Evolutionary conservation across 2,797 vertebrate genomes (phyloP), one percentile per base, ranked within the genome.

Genomic region (Gymnoscopelus microlampas): DNA sequence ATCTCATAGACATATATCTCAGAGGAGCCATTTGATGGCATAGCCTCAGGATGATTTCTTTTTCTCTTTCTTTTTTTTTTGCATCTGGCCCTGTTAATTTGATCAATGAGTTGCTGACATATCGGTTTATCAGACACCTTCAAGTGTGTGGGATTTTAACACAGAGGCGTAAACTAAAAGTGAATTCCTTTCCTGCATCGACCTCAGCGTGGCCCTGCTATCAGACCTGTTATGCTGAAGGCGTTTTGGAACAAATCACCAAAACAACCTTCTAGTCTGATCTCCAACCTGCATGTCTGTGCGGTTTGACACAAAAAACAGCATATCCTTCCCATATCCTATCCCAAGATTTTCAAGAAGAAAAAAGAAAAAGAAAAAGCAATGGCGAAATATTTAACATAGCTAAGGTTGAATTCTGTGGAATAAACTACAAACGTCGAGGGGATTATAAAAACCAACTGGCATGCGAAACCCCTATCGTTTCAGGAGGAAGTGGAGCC

Each of bases 401-500:
- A 87, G 82, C 82, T 87, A 61, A 72, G 64, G 65, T 68, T 77
- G 86, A 89, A 87, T 88, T 89, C 77, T 83, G 82, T 72, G 85
- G 85, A 91, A 88, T 89, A 85, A 90, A 87, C 71, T 77, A 80
- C 63, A 82, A 88, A 91, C 83, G 81, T 89, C 60, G 0, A 14
- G 87, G 73, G 91, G 81, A 90, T 89, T 87, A 78, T 87, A 89
- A 93, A 89, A 92, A 75, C 57, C 82, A 82, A 86, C 79, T 86
- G 89, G 90, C 90, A 91, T 89, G 89, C 83, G 81, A 86, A 92
- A 77, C 70, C 84, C 83, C 77, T 80, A 72, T 87, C 71, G 68
- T 91, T 90, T 82, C 78, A 92, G 81, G 82, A 89, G 87, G 88
- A 94, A 94, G 87, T 79, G 78, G 80, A 89, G 86, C 81, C 51